A percentile compares a stretch with the other conserved stretches of the same genome.
These are phyloP conservation scores for Palythoa heliodiscus DNA, from an alignment of 92 coral and sea anemone genomes.

Conservation along the genomic window DNA sequence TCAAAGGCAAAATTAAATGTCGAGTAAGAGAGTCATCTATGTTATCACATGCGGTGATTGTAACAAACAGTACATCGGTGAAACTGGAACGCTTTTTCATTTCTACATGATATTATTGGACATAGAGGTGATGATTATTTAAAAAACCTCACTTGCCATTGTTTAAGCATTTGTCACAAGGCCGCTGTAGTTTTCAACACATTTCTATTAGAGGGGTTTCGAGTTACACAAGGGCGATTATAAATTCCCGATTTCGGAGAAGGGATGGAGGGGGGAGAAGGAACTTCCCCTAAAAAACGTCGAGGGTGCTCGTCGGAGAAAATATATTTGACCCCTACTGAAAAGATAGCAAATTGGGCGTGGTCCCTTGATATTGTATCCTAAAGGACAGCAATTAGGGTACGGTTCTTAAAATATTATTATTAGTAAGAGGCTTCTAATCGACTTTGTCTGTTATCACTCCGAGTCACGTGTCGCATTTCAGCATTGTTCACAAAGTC, in stretches of 20 bases:
- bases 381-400: no score
- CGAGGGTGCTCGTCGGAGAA: no score
- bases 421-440: no score
- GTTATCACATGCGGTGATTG: neutral
- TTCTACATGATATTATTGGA: neutral
- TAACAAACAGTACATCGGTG: neutral
- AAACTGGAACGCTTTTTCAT: constrained; percentile 1
- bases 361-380: no score
- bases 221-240: neutral
- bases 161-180: neutral
- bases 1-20: neutral
- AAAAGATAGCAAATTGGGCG: no score
- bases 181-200: constrained; percentile 3
- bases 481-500: no score
- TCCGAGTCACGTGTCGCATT: no score
- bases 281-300: no score
- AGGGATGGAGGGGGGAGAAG: no score
- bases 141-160: neutral
- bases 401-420: no score
- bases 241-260: neutral
- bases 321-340: no score
- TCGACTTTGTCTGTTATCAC: no score
- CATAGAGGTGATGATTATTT: neutral
- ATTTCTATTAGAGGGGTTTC: neutral
- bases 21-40: neutral